phyloP scores from a whole-genome alignment of 2,797 vertebrate genomes.

The Cephalopachus bancanus region DNA sequence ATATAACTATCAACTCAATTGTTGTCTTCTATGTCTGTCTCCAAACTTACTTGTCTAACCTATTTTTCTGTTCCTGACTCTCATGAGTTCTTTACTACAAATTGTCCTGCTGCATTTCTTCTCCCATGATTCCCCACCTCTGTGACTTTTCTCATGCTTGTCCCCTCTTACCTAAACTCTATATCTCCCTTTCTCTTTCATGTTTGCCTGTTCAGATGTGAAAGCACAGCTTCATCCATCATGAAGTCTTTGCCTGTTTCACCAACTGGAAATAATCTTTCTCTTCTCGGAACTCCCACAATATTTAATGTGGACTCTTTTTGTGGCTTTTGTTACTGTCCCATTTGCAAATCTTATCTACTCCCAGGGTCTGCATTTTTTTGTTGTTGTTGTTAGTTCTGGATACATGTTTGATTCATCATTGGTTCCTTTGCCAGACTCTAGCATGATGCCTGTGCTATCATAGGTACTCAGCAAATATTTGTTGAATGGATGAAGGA shows the following conservation, averaged over 20 bases:
- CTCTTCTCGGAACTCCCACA: background rate
- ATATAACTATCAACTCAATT: background rate
- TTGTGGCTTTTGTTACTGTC: background rate
- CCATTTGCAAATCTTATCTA: background rate
- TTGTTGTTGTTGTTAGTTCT: background rate
- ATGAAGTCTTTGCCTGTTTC: background rate
- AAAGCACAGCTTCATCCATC: background rate
- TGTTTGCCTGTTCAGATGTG: background rate
- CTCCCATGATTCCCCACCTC: background rate
- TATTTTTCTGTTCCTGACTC: background rate
- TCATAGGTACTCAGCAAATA: background rate
- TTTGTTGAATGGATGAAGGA: conserved; percentile 37
- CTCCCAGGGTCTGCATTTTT: background rate
- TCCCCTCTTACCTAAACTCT: background rate
- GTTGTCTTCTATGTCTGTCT: background rate
- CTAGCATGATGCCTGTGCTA: conserved; percentile 13
- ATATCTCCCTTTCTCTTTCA: background rate
- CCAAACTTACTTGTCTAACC: background rate
- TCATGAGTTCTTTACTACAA: background rate
- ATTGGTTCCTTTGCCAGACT: conserved; percentile 52
- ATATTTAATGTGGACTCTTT: background rate
- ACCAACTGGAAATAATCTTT: conserved; percentile 55
- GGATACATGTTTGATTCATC: conserved; percentile 29
- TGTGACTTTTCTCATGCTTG: background rate
- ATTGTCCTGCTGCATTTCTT: background rate